Percentiles rank a stretch among this genome's conserved stretches.
Conservation (phyloP, 1,140 invertebrate genomes). For the Dendrolimus kikuchii region DNA sequence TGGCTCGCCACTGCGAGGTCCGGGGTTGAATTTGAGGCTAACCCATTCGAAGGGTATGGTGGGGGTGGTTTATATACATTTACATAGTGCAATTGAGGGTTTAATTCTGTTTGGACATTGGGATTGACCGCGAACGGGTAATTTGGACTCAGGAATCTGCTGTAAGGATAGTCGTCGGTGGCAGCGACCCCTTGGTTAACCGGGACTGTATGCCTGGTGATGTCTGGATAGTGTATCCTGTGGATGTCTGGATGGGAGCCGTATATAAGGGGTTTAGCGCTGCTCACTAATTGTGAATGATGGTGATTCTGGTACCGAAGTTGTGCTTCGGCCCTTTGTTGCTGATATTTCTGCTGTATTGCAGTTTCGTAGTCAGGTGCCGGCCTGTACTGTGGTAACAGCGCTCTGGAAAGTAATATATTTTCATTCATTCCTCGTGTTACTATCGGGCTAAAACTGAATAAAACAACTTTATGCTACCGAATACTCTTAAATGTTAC, state of each 20-base stretch:
- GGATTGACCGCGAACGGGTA: conserved; percentile 58
- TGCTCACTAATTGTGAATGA: conserved; percentile 39
- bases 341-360: conserved; percentile 84
- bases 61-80: conserved; percentile 87
- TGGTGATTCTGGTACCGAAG: conserved; percentile 59
- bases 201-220: conserved; percentile 73
- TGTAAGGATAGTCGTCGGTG: conserved; percentile 50
- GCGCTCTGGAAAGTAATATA: conserved; percentile 65
- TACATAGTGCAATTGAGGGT: conserved; percentile 73
- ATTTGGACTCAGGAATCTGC: conserved; percentile 39
- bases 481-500: no score
- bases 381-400: conserved; percentile 91
- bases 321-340: conserved; percentile 52
- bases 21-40: conserved; percentile 85
- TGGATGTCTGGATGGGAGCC: conserved; percentile 79
- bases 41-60: conserved; percentile 82
- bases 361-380: conserved; percentile 96
- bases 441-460: no score
- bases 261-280: conserved; percentile 67
- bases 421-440: no score
- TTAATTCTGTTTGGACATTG: conserved; percentile 49
- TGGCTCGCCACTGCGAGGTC: conserved; percentile 82
- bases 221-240: conserved; percentile 74
- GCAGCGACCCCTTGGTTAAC: conserved; percentile 40
- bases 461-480: no score